Conservation (phyloP, 2,888 invertebrate genomes). For the Melitaea athalia region DNA sequence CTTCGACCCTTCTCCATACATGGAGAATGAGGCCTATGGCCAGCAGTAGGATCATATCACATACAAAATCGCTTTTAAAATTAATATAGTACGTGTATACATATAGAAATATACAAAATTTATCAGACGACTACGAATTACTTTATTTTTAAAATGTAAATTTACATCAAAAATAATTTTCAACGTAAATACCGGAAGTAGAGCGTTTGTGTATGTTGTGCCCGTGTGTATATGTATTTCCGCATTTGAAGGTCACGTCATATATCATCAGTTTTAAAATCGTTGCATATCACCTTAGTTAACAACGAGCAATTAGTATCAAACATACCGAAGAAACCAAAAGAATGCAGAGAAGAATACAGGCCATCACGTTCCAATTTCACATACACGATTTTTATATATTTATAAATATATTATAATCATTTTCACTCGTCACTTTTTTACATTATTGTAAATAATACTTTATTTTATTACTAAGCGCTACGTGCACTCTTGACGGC, state of each 20-base stretch:
- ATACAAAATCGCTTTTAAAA: no score
- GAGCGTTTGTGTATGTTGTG: neutral
- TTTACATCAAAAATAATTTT: neutral
- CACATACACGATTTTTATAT: conserved; percentile 14
- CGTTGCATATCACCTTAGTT: neutral
- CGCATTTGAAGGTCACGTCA: conserved; percentile 15
- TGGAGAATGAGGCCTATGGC: no score
- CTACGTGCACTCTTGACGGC: conserved; percentile 29
- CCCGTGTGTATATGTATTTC: conserved; percentile 17
- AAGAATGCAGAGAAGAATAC: conserved; percentile 55
- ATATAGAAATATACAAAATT: no score
- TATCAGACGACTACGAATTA: no score
- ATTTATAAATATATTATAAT: conserved; percentile 14
- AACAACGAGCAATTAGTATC: neutral
- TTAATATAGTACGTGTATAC: no score
- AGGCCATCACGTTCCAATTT: conserved; percentile 50
- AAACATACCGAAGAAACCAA: conserved; percentile 56
- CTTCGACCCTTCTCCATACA: no score
- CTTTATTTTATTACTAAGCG: neutral
- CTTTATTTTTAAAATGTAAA: no score
- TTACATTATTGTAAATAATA: conserved; percentile 13
- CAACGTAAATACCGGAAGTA: conserved; percentile 13
- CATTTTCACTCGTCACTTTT: conserved; percentile 19
- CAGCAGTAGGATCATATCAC: no score
- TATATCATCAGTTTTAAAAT: neutral